These are phyloP conservation scores for Lycodopsis pacificus DNA, from an alignment of 2,797 vertebrate species.

Conservation along the genomic window DNA sequence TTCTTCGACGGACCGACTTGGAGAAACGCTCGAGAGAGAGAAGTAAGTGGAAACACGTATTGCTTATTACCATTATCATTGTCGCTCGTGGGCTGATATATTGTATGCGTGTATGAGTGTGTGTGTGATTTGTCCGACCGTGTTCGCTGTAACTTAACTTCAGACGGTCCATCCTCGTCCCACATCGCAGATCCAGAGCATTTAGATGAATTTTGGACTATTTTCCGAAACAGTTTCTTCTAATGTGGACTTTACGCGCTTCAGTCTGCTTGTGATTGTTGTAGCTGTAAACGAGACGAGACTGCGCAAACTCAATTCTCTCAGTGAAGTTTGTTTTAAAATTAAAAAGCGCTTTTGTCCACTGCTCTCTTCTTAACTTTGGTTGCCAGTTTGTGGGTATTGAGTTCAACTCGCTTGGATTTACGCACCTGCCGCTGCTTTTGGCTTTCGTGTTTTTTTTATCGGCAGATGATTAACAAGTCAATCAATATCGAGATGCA, in stretches of 20 bases:
- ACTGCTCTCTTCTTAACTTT: not conserved
- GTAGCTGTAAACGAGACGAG: not conserved
- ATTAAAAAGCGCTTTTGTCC: not conserved
- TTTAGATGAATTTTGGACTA: constrained; percentile 11
- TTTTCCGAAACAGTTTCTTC: not conserved
- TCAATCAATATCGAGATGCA: not conserved
- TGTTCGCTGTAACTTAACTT: constrained; percentile 44
- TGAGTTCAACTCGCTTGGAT: not conserved
- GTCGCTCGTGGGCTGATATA: not conserved
- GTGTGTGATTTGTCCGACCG: constrained; percentile 19
- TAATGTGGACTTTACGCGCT: not conserved
- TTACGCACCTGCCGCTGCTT: constrained; percentile 24
- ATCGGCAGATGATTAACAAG: not conserved
- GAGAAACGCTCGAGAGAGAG: constrained; percentile 46
- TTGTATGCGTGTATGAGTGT: not conserved
- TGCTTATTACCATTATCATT: not conserved
- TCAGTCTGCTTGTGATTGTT: not conserved
- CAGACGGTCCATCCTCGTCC: constrained; percentile 21
- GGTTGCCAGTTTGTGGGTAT: not conserved
- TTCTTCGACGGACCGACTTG: constrained; percentile 66
- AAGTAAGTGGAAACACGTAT: constrained; percentile 53
- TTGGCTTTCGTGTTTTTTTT: not conserved
- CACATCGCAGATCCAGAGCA: not conserved
- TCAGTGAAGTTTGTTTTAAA: constrained; percentile 1
- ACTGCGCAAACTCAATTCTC: not conserved